Percentiles rank a stretch among this genome's conserved stretches.
Conservation (phyloP, 2,113 vertebrate species). For the Hymenochirus boettgeri region DNA sequence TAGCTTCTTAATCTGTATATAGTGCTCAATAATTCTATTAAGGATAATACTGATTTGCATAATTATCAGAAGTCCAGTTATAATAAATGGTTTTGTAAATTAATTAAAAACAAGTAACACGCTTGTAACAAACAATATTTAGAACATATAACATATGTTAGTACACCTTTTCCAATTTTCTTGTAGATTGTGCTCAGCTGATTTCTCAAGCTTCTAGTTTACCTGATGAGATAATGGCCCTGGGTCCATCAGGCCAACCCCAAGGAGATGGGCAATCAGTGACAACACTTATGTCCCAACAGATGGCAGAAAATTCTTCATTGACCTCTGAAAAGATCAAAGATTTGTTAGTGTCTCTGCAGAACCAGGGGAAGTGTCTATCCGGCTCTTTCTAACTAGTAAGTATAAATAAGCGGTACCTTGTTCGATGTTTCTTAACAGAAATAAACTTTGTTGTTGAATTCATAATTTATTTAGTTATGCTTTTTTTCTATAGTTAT, state of each 20-base stretch:
- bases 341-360: constrained; percentile 88
- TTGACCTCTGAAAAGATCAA: constrained; percentile 86
- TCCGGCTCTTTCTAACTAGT: constrained; percentile 77
- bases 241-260: constrained; percentile 82
- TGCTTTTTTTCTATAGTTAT: no score
- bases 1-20: no score
- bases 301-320: constrained; percentile 71
- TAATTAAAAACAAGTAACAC: constrained; percentile 44
- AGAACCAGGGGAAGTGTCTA: constrained; percentile 82
- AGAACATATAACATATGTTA: no score
- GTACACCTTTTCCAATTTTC: no score
- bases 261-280: constrained; percentile 82
- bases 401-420: no score
- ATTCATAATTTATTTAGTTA: no score
- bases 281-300: constrained; percentile 81
- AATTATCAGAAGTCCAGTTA: no score
- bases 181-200: constrained; percentile 83
- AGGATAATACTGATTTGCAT: no score
- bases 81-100: no score
- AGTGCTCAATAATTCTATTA: no score
- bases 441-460: no score
- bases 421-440: no score
- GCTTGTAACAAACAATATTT: constrained; percentile 59
- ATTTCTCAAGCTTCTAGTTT: constrained; percentile 75
- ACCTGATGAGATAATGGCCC: constrained; percentile 87